Conservation (phyloP, 2,113 vertebrate genomes). For the Papio anubis region DNA sequence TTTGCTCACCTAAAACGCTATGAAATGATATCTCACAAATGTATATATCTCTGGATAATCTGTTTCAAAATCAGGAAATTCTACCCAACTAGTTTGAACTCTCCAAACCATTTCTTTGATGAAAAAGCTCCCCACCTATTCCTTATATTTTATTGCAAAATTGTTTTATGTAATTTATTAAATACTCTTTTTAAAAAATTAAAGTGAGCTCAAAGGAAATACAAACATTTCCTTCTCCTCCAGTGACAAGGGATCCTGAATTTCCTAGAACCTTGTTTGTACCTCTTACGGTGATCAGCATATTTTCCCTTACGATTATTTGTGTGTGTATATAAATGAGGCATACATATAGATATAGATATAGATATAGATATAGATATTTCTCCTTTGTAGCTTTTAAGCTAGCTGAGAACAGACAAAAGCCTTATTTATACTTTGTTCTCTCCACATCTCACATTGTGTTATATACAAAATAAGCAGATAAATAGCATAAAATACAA, state of each 20-base stretch:
- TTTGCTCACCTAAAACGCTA: not conserved
- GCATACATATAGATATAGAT: not conserved
- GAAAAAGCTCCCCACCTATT: not conserved
- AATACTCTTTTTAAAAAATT: not conserved
- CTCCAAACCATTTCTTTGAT: not conserved
- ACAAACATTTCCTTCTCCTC: not conserved
- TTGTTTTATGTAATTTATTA: not conserved
- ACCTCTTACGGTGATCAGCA: not conserved
- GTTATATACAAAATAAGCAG: not conserved
- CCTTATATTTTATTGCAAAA: not conserved
- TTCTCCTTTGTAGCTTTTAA: not conserved
- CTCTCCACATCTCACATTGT: not conserved
- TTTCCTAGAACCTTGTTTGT: not conserved
- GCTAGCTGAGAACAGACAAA: not conserved
- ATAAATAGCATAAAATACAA: not conserved
- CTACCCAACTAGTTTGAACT: not conserved
- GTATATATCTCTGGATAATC: not conserved
- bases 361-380: not conserved
- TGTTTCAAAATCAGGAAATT: not conserved
- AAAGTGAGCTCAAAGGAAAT: not conserved
- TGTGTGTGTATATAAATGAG: not conserved
- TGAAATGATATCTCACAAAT: not conserved
- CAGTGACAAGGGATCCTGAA: not conserved
- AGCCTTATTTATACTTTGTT: conserved; percentile 6
- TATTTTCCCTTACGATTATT: not conserved